A percentile compares a stretch with the other conserved stretches of the same genome.
These are phyloP conservation scores for Vesta saturnalis DNA, from an alignment of 2,888 invertebrate species.

Conservation along the genomic window DNA sequence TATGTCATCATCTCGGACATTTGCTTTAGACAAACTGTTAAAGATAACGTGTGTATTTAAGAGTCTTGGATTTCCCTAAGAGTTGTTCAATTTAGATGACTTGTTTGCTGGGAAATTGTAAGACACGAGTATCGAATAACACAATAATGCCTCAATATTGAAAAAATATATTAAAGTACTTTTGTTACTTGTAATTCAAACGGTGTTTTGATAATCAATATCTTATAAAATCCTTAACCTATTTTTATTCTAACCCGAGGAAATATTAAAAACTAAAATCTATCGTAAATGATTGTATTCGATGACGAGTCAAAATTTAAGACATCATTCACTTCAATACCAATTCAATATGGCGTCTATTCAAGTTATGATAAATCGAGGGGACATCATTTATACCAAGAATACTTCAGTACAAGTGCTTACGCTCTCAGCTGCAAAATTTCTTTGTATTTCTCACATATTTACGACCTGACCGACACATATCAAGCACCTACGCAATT, in stretches of 20 bases:
- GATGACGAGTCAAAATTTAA: slow-evolving; percentile 36
- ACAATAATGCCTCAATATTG: slow-evolving; percentile 18
- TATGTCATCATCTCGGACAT: slow-evolving; percentile 54
- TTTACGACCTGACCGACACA: slow-evolving; percentile 21
- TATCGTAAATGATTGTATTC: too few species aligned
- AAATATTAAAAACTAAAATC: too few species aligned
- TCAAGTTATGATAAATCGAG: slow-evolving; percentile 45
- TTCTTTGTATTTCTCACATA: slow-evolving; percentile 33
- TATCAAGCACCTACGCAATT: slow-evolving; percentile 26
- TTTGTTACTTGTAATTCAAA: background rate
- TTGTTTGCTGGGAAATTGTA: slow-evolving; percentile 42
- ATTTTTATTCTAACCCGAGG: too few species aligned
- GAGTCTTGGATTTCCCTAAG: slow-evolving; percentile 50
- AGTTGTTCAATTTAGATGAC: slow-evolving; percentile 44
- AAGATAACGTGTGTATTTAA: slow-evolving; percentile 47
- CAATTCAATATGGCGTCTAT: slow-evolving; percentile 40
- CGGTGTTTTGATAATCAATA: too few species aligned
- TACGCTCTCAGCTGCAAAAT: slow-evolving; percentile 35
- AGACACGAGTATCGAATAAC: slow-evolving; percentile 37
- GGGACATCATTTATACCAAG: slow-evolving; percentile 43
- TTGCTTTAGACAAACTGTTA: slow-evolving; percentile 40
- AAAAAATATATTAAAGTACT: too few species aligned
- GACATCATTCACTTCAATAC: slow-evolving; percentile 42
- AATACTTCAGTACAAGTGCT: slow-evolving; percentile 34
- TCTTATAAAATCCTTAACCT: too few species aligned